Evolutionary conservation across 2,113 vertebrate genomes (phyloP).

Genomic region (Chelonoidis abingdonii): DNA sequence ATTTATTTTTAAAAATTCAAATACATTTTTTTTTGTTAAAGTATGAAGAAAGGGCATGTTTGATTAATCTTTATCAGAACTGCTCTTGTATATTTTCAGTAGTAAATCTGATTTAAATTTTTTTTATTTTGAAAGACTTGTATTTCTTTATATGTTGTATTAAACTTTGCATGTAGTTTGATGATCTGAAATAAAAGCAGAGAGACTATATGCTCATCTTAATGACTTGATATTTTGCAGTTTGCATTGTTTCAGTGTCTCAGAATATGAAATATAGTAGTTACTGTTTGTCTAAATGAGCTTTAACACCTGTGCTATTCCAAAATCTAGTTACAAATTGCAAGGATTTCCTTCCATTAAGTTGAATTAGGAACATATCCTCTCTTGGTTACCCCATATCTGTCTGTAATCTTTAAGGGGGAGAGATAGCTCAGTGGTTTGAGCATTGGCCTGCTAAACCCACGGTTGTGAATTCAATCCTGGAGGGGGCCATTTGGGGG

Average conservation of each 20-base stretch:
- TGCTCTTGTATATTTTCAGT: slow-evolving; percentile 46
- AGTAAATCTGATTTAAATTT: slow-evolving; percentile 45
- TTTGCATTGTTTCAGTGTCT: not conserved
- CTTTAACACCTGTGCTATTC: slow-evolving; percentile 20
- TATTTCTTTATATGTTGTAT: slow-evolving; percentile 45
- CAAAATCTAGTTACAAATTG: not conserved
- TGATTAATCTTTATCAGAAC: slow-evolving; percentile 25
- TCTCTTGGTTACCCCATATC: slow-evolving; percentile 9
- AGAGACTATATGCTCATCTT: slow-evolving; percentile 30
- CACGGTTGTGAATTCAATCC: too few relatives aligned
- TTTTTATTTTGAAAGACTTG: slow-evolving; percentile 62
- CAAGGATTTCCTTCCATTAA: slow-evolving; percentile 43
- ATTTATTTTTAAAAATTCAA: slow-evolving; percentile 26
- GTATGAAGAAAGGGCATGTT: slow-evolving; percentile 2
- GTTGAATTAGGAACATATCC: slow-evolving; percentile 25
- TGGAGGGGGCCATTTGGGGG: too few relatives aligned
- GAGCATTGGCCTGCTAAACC: too few relatives aligned
- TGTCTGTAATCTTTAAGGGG: slow-evolving; percentile 21
- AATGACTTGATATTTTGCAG: not conserved
- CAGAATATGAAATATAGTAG: not conserved
- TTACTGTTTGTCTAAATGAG: slow-evolving; percentile 1
- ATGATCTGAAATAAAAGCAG: slow-evolving; percentile 53
- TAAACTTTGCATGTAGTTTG: slow-evolving; percentile 45
- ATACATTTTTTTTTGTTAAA: slow-evolving; percentile 27
- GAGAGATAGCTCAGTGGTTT: too few relatives aligned